These are phyloP conservation scores for Xylota sylvarum DNA, from an alignment of 2,888 invertebrate genomes.

Conservation along the genomic window DNA sequence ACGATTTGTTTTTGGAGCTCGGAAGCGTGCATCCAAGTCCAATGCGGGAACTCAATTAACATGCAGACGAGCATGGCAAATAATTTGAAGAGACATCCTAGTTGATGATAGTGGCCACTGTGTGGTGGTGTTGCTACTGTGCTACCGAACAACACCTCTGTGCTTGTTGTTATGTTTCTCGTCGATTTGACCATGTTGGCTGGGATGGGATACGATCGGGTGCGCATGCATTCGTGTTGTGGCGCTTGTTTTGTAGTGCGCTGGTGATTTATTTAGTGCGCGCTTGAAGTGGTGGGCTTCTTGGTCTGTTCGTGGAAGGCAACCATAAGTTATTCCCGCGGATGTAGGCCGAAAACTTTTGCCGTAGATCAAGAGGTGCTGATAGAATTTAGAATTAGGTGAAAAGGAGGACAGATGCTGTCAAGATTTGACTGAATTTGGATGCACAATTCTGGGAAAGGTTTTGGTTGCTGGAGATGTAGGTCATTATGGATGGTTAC, in stretches of 20 bases:
- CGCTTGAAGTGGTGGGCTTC: background rate
- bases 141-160: conserved; percentile 13
- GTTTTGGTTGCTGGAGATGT: background rate
- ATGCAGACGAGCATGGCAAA: conserved; percentile 23
- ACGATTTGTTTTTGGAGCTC: conserved; percentile 20
- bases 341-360: conserved; percentile 21
- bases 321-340: background rate
- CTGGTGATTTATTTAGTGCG: conserved; percentile 47
- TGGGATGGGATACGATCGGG: conserved; percentile 36
- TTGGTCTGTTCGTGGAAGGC: background rate
- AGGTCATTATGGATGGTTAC: background rate
- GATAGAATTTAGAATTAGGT: conserved; percentile 19
- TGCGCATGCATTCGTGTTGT: conserved; percentile 38
- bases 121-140: conserved; percentile 19
- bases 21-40: conserved; percentile 4
- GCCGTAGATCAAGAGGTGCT: conserved; percentile 18
- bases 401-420: conserved; percentile 10
- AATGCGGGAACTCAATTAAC: conserved; percentile 26
- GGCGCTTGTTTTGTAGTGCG: conserved; percentile 34
- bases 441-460: background rate
- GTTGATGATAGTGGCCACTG: background rate
- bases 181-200: conserved; percentile 1
- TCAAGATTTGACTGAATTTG: conserved; percentile 3
- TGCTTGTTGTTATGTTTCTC: background rate
- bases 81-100: background rate